Percentiles rank a stretch among this genome's conserved stretches.
Evolutionary conservation across 1,140 invertebrate genomes (phyloP).

Genomic region (Wiebesia pumilae): DNA sequence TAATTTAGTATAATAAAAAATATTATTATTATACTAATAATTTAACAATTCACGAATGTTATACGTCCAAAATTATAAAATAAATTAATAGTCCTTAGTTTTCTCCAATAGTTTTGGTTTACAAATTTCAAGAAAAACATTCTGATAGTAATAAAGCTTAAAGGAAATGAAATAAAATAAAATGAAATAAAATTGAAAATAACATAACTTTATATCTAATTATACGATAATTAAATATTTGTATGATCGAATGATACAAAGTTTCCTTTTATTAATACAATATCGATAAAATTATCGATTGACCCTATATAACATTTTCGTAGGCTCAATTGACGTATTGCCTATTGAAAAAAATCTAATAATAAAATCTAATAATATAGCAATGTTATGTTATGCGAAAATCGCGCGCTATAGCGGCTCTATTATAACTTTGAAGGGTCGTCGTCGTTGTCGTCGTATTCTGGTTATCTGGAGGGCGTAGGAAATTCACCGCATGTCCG

Average conservation of each 20-base stretch:
- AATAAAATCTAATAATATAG: slow-evolving; percentile 45
- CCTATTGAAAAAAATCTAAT: background rate
- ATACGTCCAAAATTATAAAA: slow-evolving; percentile 8
- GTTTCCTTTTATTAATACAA: background rate
- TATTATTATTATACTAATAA: background rate
- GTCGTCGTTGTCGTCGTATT: slow-evolving; percentile 1
- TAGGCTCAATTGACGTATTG: slow-evolving; percentile 23
- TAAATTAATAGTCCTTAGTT: background rate
- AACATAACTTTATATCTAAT: background rate
- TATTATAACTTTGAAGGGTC: slow-evolving; percentile 22
- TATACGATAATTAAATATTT: slow-evolving; percentile 16
- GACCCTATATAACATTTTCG: background rate
- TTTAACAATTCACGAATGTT: background rate
- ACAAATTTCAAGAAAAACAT: background rate
- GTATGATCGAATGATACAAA: background rate
- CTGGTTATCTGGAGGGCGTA: slow-evolving; percentile 15
- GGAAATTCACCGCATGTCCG: slow-evolving; percentile 4
- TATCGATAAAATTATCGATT: slow-evolving; percentile 29
- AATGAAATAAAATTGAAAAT: background rate
- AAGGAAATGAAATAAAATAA: slow-evolving; percentile 6
- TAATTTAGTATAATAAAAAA: background rate
- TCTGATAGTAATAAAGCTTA: background rate
- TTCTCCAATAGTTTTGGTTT: background rate
- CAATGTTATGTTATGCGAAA: slow-evolving; percentile 36
- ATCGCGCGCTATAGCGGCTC: slow-evolving; percentile 19